Percentiles rank a stretch among this genome's conserved stretches.
Evolutionary conservation across 2,888 invertebrate genomes (phyloP).

Genomic region (Yponomeuta malinellus): DNA sequence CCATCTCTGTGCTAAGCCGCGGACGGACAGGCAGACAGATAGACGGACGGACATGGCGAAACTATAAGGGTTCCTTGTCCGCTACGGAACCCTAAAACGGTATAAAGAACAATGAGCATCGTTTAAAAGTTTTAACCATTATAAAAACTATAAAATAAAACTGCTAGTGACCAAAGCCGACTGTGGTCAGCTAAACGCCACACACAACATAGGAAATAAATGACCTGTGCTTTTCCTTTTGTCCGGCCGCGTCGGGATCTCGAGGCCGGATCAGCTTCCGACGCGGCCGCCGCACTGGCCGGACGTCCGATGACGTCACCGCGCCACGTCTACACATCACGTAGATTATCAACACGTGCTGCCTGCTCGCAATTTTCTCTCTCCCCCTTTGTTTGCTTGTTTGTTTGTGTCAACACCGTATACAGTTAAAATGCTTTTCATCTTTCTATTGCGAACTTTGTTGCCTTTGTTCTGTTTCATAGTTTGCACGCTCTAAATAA

Average conservation of each 20-base stretch:
- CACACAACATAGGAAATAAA: slow-evolving; percentile 28
- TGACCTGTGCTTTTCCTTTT: slow-evolving; percentile 39
- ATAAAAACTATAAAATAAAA: not conserved
- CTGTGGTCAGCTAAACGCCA: slow-evolving; percentile 2
- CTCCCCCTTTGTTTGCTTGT: not conserved
- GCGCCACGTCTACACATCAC: slow-evolving; percentile 46
- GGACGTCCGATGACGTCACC: slow-evolving; percentile 41
- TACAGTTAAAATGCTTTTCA: not conserved
- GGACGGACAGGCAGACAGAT: too few relatives aligned
- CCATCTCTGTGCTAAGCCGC: too few relatives aligned
- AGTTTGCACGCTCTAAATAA: not conserved
- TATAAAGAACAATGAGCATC: too few relatives aligned
- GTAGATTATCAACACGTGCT: slow-evolving; percentile 51
- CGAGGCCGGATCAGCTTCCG: slow-evolving; percentile 42
- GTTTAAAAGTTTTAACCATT: too few relatives aligned
- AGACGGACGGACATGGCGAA: too few relatives aligned
- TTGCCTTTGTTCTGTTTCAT: not conserved
- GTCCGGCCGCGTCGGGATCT: slow-evolving; percentile 50
- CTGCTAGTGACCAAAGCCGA: not conserved
- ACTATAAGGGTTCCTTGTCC: too few relatives aligned
- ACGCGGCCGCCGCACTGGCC: slow-evolving; percentile 25
- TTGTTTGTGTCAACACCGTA: not conserved
- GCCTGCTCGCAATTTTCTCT: slow-evolving; percentile 13
- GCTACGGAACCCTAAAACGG: too few relatives aligned
- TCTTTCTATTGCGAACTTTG: not conserved